These are phyloP conservation scores for Thecophora atra DNA, from an alignment of 2,888 invertebrate genomes.

Conservation along the genomic window DNA sequence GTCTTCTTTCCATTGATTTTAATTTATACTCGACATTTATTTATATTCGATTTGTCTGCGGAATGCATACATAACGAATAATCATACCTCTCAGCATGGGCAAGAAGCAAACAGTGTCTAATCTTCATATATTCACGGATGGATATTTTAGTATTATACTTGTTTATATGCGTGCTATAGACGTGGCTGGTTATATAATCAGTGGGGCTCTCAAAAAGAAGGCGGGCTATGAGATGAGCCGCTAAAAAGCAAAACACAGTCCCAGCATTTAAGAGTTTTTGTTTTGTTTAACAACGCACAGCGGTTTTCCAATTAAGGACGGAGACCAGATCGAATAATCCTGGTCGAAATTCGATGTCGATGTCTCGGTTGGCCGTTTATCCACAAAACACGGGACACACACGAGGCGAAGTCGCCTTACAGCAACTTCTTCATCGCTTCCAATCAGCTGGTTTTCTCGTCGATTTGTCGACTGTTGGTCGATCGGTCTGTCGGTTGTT, in stretches of 20 bases:
- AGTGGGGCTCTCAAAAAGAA: background rate
- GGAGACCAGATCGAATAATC: background rate
- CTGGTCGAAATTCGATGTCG: conserved; percentile 2
- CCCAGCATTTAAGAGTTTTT: background rate
- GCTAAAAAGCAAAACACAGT: background rate
- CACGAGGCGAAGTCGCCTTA: conserved; percentile 1
- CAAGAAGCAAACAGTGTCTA: background rate
- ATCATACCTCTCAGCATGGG: background rate
- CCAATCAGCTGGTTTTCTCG: conserved; percentile 9
- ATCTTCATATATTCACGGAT: background rate
- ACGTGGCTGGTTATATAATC: background rate
- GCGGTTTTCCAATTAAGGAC: conserved; percentile 11
- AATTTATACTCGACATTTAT: background rate
- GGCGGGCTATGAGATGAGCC: background rate
- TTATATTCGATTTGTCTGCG: background rate
- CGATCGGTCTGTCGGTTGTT: background rate
- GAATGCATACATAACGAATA: background rate
- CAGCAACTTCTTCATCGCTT: conserved; percentile 1
- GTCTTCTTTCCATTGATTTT: too few species aligned
- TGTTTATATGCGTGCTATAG: background rate
- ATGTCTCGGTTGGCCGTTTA: background rate
- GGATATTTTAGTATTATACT: background rate
- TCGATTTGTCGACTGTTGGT: too few species aligned
- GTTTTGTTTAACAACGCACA: background rate
- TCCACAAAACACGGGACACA: conserved; percentile 1